Conservation (phyloP, 1,140 invertebrate genomes). For the Heliconius eleuchia region DNA sequence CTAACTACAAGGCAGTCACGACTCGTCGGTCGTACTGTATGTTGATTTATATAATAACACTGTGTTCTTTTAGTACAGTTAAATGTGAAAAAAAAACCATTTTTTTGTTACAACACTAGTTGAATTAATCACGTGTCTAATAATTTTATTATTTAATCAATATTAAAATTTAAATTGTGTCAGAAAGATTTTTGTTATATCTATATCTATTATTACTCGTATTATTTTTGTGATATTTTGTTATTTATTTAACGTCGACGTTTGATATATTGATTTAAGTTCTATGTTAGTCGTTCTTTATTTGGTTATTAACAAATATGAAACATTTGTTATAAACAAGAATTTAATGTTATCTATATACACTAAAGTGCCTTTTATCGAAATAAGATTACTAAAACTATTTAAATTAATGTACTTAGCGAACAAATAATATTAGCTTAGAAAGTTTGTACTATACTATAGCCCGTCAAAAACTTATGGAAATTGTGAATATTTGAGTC, state of each 20-base stretch:
- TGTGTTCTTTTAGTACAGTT: neutral
- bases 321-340: neutral
- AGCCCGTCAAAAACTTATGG: no score
- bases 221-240: slow-evolving; percentile 7
- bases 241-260: neutral
- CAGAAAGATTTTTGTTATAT: neutral
- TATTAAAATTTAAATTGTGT: neutral
- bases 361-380: slow-evolving; percentile 22
- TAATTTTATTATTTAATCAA: neutral
- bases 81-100: neutral
- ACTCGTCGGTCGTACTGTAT: no score
- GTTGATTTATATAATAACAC: neutral
- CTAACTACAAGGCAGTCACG: no score
- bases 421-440: neutral
- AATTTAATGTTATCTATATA: slow-evolving; percentile 5
- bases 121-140: neutral
- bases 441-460: neutral
- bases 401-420: neutral
- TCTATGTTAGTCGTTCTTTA: neutral
- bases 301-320: neutral
- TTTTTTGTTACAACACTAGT: neutral
- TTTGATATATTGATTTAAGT: neutral
- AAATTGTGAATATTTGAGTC: no score
- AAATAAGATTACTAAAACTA: slow-evolving; percentile 3
- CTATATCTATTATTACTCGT: neutral